A percentile compares a stretch with the other conserved stretches of the same genome.
These are phyloP conservation scores for Brachionus manjavacas DNA, from an alignment of 1,140 invertebrate species.

Conservation along the genomic window DNA sequence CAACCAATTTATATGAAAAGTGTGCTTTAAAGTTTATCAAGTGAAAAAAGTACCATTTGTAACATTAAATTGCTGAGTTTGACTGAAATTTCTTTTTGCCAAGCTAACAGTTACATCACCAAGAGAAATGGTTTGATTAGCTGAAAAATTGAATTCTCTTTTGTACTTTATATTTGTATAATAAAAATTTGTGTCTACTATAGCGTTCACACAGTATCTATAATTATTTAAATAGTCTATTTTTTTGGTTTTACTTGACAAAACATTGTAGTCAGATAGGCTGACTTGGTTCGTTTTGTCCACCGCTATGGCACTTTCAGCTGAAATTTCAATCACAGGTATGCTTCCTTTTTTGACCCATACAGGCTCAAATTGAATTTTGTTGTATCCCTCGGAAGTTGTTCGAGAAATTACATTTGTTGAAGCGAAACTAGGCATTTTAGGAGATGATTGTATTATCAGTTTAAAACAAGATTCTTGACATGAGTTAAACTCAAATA, in stretches of 20 bases:
- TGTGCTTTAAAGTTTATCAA: background rate
- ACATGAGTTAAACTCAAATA: background rate
- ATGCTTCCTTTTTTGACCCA: conserved; percentile 2
- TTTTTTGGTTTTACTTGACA: background rate
- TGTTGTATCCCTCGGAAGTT: background rate
- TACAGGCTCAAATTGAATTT: background rate
- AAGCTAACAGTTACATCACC: background rate
- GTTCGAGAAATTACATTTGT: too few relatives aligned
- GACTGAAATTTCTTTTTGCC: background rate
- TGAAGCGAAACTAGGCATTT: background rate
- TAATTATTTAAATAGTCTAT: background rate
- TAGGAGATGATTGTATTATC: background rate
- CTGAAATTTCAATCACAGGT: background rate
- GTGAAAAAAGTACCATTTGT: background rate
- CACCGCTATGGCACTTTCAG: background rate
- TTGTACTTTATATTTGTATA: background rate
- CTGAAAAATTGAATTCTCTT: background rate
- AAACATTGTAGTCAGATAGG: background rate
- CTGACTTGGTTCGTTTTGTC: background rate
- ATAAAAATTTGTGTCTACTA: background rate
- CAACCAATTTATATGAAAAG: background rate
- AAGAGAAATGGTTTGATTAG: background rate
- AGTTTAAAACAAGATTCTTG: background rate
- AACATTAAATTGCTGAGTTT: background rate
- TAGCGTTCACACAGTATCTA: background rate